Evolutionary conservation across 2,797 vertebrate species (phyloP), one percentile per base, ranked within the genome.

Genomic region (Huso huso): DNA sequence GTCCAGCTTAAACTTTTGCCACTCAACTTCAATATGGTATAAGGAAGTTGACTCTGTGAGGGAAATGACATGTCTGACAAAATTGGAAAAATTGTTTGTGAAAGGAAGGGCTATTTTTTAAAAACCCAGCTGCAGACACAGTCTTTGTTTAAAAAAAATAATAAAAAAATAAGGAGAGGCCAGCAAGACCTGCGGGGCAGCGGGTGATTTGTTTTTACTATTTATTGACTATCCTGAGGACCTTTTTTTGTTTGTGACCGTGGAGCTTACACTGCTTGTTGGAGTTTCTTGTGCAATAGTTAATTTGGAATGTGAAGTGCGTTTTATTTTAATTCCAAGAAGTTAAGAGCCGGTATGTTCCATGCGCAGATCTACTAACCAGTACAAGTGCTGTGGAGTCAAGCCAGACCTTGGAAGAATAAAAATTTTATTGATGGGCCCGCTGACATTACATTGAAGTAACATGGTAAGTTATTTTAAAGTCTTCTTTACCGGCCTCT

Each of bases 381-480:
- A 72, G 66, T 66, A 71, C 9, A 64, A 37, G 37, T 37, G 4
- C 37, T 73, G 67, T 74, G 71, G 69, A 72, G 64, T 67, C 48
- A 0, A 74, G 72, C n/a, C 61, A 70, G 64, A 13, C 58, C 75
- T 8, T 68, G 69, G 73, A 76, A 76, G 65, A 79, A 66, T 49
- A 72, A 60, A 62, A 0, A 70, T 70, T 70, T 37, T 49, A 55
- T 66, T 1, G 66, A 48, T 57, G 62, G 68, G 61, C 7, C 53
- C 66, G 60, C 60, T 76, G 63, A 48, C 72, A 10, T 74, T 75
- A 9, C 66, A 23, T 50, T 75, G 62, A 51, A 62, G 67, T 72
- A 71, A 72, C 61, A 79, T 84, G 83, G 81, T 87, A 81, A 85
- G 81, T 83, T 55, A 48, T 37, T 37, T 37, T 37, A 37, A 37